Conservation (phyloP, 2,888 invertebrate genomes). For the Leucophora obtusa region DNA sequence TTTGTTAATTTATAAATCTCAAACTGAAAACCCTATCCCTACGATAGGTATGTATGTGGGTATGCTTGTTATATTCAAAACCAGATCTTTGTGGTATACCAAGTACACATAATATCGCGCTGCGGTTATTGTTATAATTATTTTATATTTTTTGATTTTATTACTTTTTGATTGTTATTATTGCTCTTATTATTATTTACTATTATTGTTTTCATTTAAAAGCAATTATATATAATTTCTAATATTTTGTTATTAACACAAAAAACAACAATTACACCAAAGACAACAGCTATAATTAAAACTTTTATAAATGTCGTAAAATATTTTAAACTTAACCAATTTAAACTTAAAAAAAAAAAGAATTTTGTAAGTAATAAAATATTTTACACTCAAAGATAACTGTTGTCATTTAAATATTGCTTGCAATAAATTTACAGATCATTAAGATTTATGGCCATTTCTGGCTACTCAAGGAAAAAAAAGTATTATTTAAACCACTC, state of each 20-base stretch:
- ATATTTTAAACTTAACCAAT: neutral
- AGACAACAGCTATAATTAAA: neutral
- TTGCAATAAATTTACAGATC: too few relatives aligned
- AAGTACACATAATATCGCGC: conserved; percentile 17
- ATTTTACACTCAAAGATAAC: neutral
- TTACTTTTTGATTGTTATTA: conserved; percentile 50
- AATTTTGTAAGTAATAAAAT: neutral
- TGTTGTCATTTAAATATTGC: too few relatives aligned
- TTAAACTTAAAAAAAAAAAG: neutral
- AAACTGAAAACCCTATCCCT: neutral
- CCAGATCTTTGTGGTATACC: conserved; percentile 49
- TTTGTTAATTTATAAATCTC: neutral
- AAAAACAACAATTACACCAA: neutral
- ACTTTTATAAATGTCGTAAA: neutral
- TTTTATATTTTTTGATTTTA: conserved; percentile 44
- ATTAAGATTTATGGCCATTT: too few relatives aligned
- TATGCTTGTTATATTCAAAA: conserved; percentile 5
- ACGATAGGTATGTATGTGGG: neutral
- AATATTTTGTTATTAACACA: neutral
- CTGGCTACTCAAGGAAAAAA: neutral
- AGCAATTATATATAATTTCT: neutral
- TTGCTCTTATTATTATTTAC: conserved; percentile 28
- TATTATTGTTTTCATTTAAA: conserved; percentile 22
- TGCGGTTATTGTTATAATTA: conserved; percentile 46
- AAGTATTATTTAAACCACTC: neutral